Conservation (phyloP, 1,140 invertebrate genomes). For the Zaprionus inermis region DNA sequence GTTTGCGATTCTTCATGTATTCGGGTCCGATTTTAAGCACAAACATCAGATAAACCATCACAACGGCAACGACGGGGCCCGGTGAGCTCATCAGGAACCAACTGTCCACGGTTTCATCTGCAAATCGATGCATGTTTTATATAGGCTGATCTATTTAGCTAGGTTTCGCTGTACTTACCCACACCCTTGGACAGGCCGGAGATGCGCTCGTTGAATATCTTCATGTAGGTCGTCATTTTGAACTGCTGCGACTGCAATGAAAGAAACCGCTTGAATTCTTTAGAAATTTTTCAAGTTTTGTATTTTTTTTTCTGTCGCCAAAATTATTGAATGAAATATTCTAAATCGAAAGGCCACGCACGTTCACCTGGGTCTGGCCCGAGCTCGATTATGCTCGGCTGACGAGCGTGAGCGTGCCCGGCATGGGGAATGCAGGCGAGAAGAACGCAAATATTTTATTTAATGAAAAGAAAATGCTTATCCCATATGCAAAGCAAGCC, state of each 20-base stretch:
- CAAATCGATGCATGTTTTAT: conserved; percentile 6
- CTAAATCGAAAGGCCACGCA: conserved; percentile 58
- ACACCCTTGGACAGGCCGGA: conserved; percentile 76
- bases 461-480: conserved; percentile 77
- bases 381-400: conserved; percentile 62
- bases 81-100: conserved; percentile 87
- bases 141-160: too few relatives aligned
- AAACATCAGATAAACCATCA: conserved; percentile 88
- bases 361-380: conserved; percentile 49
- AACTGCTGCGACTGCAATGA: conserved; percentile 33
- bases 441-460: conserved; percentile 69
- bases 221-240: conserved; percentile 76
- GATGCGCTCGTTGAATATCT: conserved; percentile 79
- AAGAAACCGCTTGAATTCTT: conserved; percentile 23
- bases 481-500: conserved; percentile 52
- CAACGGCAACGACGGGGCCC: conserved; percentile 85
- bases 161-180: conserved; percentile 55
- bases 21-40: conserved; percentile 89
- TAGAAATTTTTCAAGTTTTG: conserved; percentile 58
- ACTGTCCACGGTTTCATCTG: conserved; percentile 87
- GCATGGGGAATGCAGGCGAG: conserved; percentile 65
- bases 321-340: conserved; percentile 81
- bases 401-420: conserved; percentile 47
- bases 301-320: conserved; percentile 47
- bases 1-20: conserved; percentile 89